Conservation (phyloP, 2,797 vertebrate genomes). For the Ceryle rudis region DNA sequence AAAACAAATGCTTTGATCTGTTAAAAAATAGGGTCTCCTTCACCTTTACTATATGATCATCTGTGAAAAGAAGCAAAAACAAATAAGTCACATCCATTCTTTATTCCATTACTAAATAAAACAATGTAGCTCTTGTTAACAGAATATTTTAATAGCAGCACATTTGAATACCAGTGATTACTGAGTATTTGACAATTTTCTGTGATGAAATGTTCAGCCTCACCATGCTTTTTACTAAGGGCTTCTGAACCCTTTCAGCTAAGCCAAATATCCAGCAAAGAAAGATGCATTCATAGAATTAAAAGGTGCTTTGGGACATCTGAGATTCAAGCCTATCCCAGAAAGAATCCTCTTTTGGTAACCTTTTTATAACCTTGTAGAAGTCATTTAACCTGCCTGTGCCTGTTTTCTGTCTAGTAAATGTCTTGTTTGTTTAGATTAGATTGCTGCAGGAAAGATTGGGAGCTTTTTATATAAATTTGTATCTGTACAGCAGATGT, state of each 20-base stretch:
- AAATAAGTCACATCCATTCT: background rate
- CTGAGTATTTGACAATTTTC: background rate
- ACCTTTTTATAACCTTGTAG: background rate
- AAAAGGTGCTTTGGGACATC: background rate
- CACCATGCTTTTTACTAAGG: background rate
- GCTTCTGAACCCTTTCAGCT: background rate
- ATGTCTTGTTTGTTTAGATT: slow-evolving; percentile 1
- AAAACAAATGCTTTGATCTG: slow-evolving; percentile 56
- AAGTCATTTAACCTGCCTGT: background rate
- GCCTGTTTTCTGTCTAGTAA: background rate
- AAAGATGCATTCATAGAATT: background rate
- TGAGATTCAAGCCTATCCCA: background rate
- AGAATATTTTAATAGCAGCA: background rate
- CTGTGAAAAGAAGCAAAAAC: background rate
- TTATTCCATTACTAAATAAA: slow-evolving; percentile 1
- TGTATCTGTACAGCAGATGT: background rate
- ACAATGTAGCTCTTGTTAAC: background rate
- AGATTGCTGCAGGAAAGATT: background rate
- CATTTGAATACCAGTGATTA: background rate
- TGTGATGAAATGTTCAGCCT: background rate
- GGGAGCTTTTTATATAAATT: background rate
- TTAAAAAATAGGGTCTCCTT: slow-evolving; percentile 28
- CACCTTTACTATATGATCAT: slow-evolving; percentile 9
- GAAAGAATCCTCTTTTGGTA: background rate
- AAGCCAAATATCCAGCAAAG: background rate